A percentile compares a stretch with the other conserved stretches of the same genome.
These are phyloP conservation scores for Paramacrobiotus metropolitanus DNA, from an alignment of 1,140 invertebrate genomes.

Conservation along the genomic window DNA sequence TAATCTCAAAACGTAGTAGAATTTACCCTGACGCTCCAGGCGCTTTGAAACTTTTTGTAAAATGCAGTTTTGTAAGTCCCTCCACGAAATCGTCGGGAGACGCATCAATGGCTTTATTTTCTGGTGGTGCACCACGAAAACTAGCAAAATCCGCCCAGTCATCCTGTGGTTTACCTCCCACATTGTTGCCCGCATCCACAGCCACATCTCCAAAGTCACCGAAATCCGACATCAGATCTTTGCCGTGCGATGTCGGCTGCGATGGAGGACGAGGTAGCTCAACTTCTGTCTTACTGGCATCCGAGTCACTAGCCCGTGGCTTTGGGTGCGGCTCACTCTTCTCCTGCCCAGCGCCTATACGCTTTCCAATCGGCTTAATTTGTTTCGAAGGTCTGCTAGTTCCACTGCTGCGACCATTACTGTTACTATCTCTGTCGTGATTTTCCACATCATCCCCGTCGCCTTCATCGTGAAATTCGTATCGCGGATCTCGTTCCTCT, in stretches of 20 bases:
- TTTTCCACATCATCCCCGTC: not conserved
- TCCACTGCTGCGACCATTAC: not conserved
- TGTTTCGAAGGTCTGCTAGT: not conserved
- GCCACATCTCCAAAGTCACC: not conserved
- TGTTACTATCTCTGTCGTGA: too few species aligned
- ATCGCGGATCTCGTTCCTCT: not conserved
- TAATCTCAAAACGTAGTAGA: not conserved
- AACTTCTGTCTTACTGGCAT: not conserved
- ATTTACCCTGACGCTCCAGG: not conserved
- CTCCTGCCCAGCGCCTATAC: not conserved
- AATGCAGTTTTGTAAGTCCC: not conserved
- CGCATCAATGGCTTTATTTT: not conserved
- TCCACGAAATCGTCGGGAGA: not conserved
- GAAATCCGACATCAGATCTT: not conserved
- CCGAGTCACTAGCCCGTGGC: not conserved
- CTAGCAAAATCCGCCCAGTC: not conserved
- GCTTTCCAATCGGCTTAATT: not conserved
- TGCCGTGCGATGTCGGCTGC: not conserved
- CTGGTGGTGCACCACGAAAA: not conserved
- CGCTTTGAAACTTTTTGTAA: not conserved
- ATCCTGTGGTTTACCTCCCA: too few species aligned
- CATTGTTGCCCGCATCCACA: not conserved
- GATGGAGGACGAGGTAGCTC: not conserved
- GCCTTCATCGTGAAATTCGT: not conserved
- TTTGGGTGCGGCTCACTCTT: not conserved